Percentiles rank a stretch among this genome's conserved stretches.
These are phyloP conservation scores for Fregetta grallaria DNA, from an alignment of 2,113 vertebrate genomes.

Conservation along the genomic window DNA sequence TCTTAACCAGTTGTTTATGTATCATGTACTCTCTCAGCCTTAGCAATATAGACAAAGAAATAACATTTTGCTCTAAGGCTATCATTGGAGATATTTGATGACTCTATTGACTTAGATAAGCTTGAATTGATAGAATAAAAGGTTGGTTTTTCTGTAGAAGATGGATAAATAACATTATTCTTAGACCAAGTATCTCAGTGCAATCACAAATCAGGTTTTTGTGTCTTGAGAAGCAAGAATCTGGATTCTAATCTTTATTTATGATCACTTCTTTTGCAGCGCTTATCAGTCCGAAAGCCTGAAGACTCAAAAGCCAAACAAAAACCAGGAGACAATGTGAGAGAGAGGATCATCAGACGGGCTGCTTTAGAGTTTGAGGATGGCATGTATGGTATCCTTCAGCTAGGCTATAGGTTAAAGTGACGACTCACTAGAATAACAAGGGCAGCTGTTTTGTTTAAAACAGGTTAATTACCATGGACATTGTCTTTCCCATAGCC, in stretches of 20 bases:
- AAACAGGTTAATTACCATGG: not conserved
- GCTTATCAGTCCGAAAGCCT: slow-evolving; percentile 83
- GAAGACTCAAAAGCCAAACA: slow-evolving; percentile 77
- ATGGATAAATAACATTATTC: not conserved
- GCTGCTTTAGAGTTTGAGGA: slow-evolving; percentile 96
- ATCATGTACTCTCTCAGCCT: not conserved
- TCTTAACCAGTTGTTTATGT: not conserved
- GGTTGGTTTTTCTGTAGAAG: accelerated
- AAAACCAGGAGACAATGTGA: slow-evolving; percentile 84
- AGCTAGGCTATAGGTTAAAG: not conserved
- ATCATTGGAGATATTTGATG: not conserved
- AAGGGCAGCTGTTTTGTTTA: not conserved
- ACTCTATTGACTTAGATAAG: not conserved
- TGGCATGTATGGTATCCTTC: slow-evolving; percentile 99
- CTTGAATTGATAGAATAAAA: not conserved
- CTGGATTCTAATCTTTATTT: not conserved
- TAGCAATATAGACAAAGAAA: not conserved
- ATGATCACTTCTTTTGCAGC: slow-evolving; percentile 73
- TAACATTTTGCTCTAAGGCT: not conserved
- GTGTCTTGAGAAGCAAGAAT: not conserved
- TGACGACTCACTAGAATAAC: not conserved
- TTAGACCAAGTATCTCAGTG: not conserved
- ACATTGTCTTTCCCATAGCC: not conserved
- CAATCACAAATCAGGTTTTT: not conserved
- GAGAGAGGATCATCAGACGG: slow-evolving; percentile 92